These are phyloP conservation scores for Philypnodon macrostomus DNA, from an alignment of 2,797 vertebrate species.

Conservation along the genomic window DNA sequence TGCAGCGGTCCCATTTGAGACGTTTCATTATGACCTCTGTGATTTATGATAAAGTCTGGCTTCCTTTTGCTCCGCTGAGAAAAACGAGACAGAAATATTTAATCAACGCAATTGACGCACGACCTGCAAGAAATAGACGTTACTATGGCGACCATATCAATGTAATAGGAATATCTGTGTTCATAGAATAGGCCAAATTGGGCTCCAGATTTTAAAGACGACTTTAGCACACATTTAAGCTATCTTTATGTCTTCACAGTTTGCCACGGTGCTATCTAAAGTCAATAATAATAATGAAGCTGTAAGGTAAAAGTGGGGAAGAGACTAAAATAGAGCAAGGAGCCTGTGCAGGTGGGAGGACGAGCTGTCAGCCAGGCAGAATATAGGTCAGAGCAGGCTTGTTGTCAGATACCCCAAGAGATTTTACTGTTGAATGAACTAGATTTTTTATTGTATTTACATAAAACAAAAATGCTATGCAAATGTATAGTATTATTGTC, in stretches of 20 bases:
- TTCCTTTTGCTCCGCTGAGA: conserved; percentile 19
- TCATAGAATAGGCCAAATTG: not conserved
- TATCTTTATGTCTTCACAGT: no score
- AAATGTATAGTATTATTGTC: no score
- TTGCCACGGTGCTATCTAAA: not conserved
- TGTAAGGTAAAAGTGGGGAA: not conserved
- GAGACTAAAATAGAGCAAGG: not conserved
- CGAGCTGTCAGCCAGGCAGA: conserved; percentile 23
- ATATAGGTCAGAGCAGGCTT: conserved; percentile 35
- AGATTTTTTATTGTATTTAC: conserved; percentile 5
- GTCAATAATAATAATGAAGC: conserved; percentile 2
- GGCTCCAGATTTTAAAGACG: no score
- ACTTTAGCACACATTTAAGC: not conserved
- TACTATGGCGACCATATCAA: conserved; percentile 3
- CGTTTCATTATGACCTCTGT: conserved; percentile 27
- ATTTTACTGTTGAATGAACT: conserved; percentile 1
- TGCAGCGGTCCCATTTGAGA: conserved; percentile 16
- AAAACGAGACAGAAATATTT: conserved; percentile 27
- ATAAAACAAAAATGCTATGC: conserved; percentile 7
- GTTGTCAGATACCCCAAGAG: conserved; percentile 4
- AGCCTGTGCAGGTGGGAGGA: conserved; percentile 14
- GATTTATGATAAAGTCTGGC: conserved; percentile 12
- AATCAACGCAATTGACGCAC: no score
- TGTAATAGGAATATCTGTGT: not conserved
- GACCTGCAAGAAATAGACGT: conserved; percentile 6